phyloP scores from a whole-genome alignment of 2,797 vertebrate genomes.

The Arremon brunneinucha region DNA sequence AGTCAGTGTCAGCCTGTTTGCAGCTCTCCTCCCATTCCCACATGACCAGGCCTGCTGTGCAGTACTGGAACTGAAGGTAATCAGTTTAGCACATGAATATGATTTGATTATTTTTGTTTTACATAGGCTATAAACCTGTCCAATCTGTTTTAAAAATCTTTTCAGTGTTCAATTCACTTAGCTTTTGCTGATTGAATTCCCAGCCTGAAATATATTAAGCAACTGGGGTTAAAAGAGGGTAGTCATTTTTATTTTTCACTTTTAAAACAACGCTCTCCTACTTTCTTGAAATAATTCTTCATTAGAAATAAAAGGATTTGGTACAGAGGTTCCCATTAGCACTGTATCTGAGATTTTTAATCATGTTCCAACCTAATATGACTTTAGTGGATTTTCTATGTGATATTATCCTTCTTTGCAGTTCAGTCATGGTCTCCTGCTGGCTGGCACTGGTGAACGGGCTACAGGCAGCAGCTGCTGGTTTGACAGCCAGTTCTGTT shows the following conservation, averaged over 20 bases:
- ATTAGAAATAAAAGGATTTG: neutral
- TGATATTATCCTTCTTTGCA: neutral
- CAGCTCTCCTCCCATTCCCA: neutral
- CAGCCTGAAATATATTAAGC: neutral
- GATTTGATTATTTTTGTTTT: constrained; percentile 51
- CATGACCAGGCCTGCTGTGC: neutral
- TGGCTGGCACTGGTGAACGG: neutral
- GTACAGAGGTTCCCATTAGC: neutral
- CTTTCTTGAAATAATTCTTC: neutral
- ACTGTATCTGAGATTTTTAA: neutral
- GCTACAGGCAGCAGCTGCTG: constrained; percentile 12
- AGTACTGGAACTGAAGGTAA: constrained; percentile 20
- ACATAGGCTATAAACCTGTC: constrained; percentile 27
- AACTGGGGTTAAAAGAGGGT: neutral
- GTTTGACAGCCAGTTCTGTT: neutral
- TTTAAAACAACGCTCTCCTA: neutral
- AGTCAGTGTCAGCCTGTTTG: neutral
- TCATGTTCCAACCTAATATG: neutral
- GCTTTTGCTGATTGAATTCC: constrained; percentile 9
- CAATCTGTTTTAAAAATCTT: constrained; percentile 39
- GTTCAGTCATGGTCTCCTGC: neutral
- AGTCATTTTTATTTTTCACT: neutral
- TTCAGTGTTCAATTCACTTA: neutral
- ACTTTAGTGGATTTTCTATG: neutral
- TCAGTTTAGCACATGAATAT: constrained; percentile 37